phyloP scores from a whole-genome alignment of 2,888 invertebrate species.

The Flabesymbios commensalis region DNA sequence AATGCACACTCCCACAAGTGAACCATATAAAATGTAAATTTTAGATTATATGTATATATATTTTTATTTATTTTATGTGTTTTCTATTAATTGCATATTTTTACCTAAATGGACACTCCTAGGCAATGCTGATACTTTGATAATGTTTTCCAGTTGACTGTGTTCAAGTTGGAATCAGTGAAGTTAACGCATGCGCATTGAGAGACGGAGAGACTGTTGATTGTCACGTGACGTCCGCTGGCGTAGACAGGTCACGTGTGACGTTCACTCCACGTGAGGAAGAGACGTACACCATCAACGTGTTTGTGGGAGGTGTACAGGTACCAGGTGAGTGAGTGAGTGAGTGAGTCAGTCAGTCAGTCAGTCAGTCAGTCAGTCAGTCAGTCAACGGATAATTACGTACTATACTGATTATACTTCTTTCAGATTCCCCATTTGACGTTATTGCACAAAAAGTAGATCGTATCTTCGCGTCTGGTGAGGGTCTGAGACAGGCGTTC shows the following conservation, averaged over 20 bases:
- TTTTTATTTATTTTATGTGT: too few relatives aligned
- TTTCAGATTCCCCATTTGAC: constrained; percentile 25
- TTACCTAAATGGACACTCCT: too few relatives aligned
- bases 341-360: too few relatives aligned
- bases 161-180: not conserved
- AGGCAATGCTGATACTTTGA: too few relatives aligned
- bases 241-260: constrained; percentile 57
- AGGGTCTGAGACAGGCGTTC: constrained; percentile 9
- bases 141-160: constrained; percentile 9
- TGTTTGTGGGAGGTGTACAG: constrained; percentile 91
- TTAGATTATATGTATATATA: too few relatives aligned
- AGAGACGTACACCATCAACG: constrained; percentile 75
- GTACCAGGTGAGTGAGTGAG: constrained; percentile 68
- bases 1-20: too few relatives aligned
- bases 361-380: too few relatives aligned
- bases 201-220: constrained; percentile 1
- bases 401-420: not conserved
- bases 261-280: constrained; percentile 66
- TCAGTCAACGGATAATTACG: too few relatives aligned
- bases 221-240: not conserved
- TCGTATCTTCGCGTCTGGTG: constrained; percentile 2
- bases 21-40: too few relatives aligned
- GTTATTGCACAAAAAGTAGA: not conserved
- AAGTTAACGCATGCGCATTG: constrained; percentile 1
- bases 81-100: too few relatives aligned